Base-by-base conservation (phyloP, 2,113 vertebrate species). In the Agelaius phoeniceus region DNA sequence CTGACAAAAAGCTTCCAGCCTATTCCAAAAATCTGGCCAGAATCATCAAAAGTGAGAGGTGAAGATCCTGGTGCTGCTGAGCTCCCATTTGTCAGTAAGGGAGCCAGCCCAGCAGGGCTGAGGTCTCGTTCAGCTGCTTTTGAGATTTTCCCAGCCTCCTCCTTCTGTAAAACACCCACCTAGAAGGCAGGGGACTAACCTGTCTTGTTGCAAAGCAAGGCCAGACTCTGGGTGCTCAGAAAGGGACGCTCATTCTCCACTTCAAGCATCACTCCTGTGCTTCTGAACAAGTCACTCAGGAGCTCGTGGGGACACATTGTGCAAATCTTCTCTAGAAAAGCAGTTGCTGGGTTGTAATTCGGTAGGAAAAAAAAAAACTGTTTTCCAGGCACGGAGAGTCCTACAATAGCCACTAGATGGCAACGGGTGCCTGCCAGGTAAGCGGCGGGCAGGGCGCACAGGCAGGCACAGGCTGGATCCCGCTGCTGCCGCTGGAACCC, bases 381-480 rank as follows among this genome's bases (percentile, higher is more conserved):
- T 21, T 87, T 89, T 48, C 33, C 27, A 4, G 13, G 3, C 41
- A 17, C 28, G 33, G 76, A 15, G 28, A 86, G 41, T 81, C 73
- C 68, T 7, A 1, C 57, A 59, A 9, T 0, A 78, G 82, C 95
- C 96, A 35, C 95, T 96, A 97, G 96, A 91, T 96, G 96, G 96
- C 96, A 94, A 95, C 69, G 22, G 73, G 87, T 15, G 76, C 80
- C 93, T n/a, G 83, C 68, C 89, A 15, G 86, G 88, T 37, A 2
- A 14, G 0, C 33, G 3, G 48, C 8, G 28, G 4, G 66, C 35
- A 6, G 15, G 2, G n/a, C 14, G 0, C 30, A 0, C n/a, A 0
- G 54, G 30, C n/a, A 3, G 80, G 58, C 37, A 1, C 59, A 0
- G 46, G 24, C 52, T 1, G 35, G 5, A 22, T 16, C 48, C 24